Evolutionary conservation across 2,888 invertebrate species (phyloP).

Genomic region (Diaprepes abbreviatus): DNA sequence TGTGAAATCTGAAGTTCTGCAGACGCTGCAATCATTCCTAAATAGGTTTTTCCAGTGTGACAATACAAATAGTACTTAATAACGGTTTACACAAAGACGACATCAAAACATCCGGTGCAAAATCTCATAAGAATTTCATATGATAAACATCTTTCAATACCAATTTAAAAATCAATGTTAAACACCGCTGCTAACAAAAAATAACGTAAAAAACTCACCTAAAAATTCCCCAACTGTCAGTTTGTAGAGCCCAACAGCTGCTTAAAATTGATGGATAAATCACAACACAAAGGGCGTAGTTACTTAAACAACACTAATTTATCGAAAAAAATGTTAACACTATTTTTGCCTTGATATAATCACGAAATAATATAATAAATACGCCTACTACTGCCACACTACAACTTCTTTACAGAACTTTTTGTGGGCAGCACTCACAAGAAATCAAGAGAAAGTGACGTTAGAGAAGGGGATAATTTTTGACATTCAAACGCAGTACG

Average conservation of each 20-base stretch:
- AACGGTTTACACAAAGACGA: slow-evolving; percentile 8
- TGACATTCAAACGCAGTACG: background rate
- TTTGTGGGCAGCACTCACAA: slow-evolving; percentile 2
- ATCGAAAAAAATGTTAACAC: slow-evolving; percentile 6
- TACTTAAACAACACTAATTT: slow-evolving; percentile 3
- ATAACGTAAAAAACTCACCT: slow-evolving; percentile 9
- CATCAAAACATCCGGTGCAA: background rate
- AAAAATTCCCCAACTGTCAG: slow-evolving; percentile 14
- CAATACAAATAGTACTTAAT: background rate
- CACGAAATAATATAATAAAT: background rate
- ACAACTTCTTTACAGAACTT: slow-evolving; percentile 14
- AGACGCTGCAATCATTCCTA: background rate
- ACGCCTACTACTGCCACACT: slow-evolving; percentile 11
- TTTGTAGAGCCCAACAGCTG: slow-evolving; percentile 11
- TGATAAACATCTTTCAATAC: background rate
- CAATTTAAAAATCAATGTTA: slow-evolving; percentile 7
- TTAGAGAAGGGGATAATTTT: slow-evolving; percentile 13
- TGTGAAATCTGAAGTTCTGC: background rate
- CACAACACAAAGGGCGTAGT: slow-evolving; percentile 37
- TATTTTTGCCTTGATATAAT: slow-evolving; percentile 9
- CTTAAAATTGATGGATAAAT: slow-evolving; percentile 7
- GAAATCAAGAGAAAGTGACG: slow-evolving; percentile 30
- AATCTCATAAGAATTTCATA: background rate
- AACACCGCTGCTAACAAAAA: slow-evolving; percentile 4
- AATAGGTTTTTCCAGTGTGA: background rate